Percentiles rank a stretch among this genome's conserved stretches.
Conservation (phyloP, 2,113 vertebrate genomes). For the Malurus cyaneus region DNA sequence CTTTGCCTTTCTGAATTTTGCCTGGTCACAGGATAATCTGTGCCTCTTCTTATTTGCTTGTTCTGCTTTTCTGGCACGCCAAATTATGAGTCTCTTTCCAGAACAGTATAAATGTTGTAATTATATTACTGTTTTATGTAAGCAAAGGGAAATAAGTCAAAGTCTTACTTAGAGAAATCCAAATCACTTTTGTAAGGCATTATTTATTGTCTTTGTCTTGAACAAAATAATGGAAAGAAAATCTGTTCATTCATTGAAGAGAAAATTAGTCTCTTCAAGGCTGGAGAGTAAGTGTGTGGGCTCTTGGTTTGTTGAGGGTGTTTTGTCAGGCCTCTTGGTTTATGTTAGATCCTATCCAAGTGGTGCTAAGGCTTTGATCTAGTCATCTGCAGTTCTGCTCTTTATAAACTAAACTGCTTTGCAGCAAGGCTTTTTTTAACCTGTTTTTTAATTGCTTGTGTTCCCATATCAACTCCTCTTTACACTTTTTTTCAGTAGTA, state of each 20-base stretch:
- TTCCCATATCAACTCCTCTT: background rate
- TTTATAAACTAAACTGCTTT: background rate
- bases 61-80: background rate
- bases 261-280: background rate
- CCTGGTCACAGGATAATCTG: background rate
- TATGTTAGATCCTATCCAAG: slow-evolving; percentile 1
- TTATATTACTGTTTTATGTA: background rate
- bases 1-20: background rate
- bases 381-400: background rate
- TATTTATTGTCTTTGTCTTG: background rate
- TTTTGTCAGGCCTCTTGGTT: background rate
- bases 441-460: background rate
- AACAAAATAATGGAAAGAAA: background rate
- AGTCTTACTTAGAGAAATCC: background rate
- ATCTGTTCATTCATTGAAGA: background rate
- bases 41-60: background rate
- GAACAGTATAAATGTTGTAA: background rate
- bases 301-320: background rate
- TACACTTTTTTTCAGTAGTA: background rate
- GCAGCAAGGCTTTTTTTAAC: background rate
- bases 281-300: background rate
- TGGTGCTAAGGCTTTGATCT: background rate
- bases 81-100: background rate
- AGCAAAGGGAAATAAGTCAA: background rate
- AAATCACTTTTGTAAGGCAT: background rate